Evolutionary conservation across 2,113 vertebrate genomes (phyloP), one percentile per base, ranked within the genome.

Genomic region (Bambusicola thoracicus): DNA sequence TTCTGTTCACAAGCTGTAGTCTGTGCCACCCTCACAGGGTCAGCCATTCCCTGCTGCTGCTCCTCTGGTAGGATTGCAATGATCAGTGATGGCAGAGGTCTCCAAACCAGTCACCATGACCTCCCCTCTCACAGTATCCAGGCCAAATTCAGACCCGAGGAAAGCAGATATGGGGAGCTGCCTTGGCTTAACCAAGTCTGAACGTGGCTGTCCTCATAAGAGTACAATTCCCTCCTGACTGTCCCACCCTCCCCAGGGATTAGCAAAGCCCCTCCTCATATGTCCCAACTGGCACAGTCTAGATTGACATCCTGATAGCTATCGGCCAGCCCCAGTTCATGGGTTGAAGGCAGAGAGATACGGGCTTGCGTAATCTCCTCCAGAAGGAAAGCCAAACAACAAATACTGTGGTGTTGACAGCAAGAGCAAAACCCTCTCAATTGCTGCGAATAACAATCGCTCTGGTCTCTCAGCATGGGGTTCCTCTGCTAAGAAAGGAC

Each of bases 401-500:
- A 82, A 89, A 49, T 58, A 72, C 51, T 10, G 17, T 24, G n/a
- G 40, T 91, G 91, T 78, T 94, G 76, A 95, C 85, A 93, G 82
- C 80, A 77, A 93, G 65, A 81, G 43, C 66, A 87, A 97, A 96
- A 83, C 49, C 53, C 41, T 72, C 78, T 81, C 44, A 58, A 48
- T 87, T 75, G 30, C 51, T 84, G 62, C 75, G 84, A 89, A 29
- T 36, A 73, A 85, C 79, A 85, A 78, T 53, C 51, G n/a, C 51
- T 44, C 75, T 86, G 82, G 34, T 74, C 46, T 82, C 79, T 83
- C 68, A 68, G 66, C 73, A 75, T 69, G 62, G 66, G 61, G 92
- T 90, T 79, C 74, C 72, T 88, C 53, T 86, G 40, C 80, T 84
- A 66, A 86, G 69, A 97, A 90, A 85, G 87, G 72, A 81, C 91